Base-by-base conservation (phyloP, 1,140 invertebrate species). In the Conus betulinus region DNA sequence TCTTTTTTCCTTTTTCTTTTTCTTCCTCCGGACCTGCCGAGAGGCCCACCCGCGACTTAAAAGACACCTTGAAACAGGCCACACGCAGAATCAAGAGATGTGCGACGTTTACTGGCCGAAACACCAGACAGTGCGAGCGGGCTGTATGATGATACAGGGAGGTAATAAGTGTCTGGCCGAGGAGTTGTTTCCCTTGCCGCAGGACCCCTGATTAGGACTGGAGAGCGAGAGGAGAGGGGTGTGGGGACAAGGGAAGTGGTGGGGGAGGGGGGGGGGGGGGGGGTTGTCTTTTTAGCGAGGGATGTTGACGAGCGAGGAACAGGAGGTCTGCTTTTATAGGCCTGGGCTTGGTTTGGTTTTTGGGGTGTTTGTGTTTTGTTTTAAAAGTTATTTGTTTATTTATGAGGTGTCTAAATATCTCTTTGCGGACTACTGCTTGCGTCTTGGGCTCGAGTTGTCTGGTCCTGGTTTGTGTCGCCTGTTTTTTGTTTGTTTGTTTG, bases 81-180 rank as follows among this genome's bases (percentile, higher is more conserved):
- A 87, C 85, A 87, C 85, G 55, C 52, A 71, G 57, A 53, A 55
- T 53, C 76, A 78, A 39, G 60, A 76, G 52, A 57, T 55, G 51
- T 55, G 85, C n/a, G 85, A 74, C 52, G 74, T 76, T 87, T 55
- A 87, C 6, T 57, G 51, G 13, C 67, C 85, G 71, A 87, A 76
- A 25, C n/a, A 51, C 71, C 3, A 76, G 85, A 25, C 51, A 3
- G 67, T 20, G 27, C 23, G 55, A 84, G 23, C 5, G 82, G n/a
- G 82, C 71, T 87, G 74, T 76, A 87, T 87, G 67, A 87, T 87
- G 85, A 87, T 87, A 87, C 85, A 78, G 85, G 85, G 85, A 79
- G 85, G 85, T 76, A 87, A 87, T 87, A 74, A 87, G 39, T 87
- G 85, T 79, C 85, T 87, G 52, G 85, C 57, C 74, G 79, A 71